Conservation (phyloP, 2,797 vertebrate species). For the Clarias fuscus region DNA sequence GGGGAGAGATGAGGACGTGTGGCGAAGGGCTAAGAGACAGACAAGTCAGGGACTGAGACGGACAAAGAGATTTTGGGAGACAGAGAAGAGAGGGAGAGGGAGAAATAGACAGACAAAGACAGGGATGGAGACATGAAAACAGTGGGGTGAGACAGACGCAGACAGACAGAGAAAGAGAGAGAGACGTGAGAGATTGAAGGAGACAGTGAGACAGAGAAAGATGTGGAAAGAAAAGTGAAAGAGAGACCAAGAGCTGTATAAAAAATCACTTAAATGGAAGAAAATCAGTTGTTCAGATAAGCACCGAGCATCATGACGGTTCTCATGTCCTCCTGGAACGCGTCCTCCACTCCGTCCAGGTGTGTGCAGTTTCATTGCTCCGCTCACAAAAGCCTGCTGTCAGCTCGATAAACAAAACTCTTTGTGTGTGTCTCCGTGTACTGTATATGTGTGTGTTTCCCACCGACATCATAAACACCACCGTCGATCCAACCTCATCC, state of each 20-base stretch:
- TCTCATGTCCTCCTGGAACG: not conserved
- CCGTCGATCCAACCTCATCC: slow-evolving; percentile 12
- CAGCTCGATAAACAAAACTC: slow-evolving; percentile 5
- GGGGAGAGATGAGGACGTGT: not conserved
- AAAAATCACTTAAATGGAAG: not conserved
- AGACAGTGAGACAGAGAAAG: not conserved
- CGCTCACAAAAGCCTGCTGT: not conserved
- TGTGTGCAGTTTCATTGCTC: slow-evolving; percentile 12
- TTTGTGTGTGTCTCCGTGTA: not conserved
- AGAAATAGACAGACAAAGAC: not conserved
- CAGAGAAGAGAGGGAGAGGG: not conserved
- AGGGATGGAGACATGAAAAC: not conserved
- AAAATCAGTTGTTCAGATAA: slow-evolving; percentile 2
- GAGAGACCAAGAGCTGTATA: not conserved
- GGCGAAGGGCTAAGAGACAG: not conserved
- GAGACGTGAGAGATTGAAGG: not conserved
- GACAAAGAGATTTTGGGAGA: not conserved
- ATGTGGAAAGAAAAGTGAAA: not conserved
- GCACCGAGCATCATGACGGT: not conserved
- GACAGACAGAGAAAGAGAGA: not conserved
- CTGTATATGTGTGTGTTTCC: not conserved
- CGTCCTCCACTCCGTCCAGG: not conserved
- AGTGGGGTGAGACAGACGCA: not conserved
- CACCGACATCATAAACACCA: slow-evolving; percentile 17
- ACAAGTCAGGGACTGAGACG: not conserved